Conservation (phyloP, 2,888 invertebrate genomes). For the Lathronympha strigana region DNA sequence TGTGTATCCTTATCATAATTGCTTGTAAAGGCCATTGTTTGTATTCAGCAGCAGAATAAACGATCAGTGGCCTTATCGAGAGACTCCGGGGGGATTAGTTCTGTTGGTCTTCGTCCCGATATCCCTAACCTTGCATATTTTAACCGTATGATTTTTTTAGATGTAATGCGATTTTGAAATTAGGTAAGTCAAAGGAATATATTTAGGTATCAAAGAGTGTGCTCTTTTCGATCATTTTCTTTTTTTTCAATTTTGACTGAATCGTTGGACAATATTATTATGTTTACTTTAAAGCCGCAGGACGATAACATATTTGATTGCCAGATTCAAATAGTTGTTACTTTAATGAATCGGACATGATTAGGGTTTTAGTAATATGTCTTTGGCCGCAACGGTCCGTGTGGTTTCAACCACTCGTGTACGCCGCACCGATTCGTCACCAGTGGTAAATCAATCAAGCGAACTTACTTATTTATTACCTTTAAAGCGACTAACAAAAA, state of each 20-base stretch:
- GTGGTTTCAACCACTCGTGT: slow-evolving; percentile 1
- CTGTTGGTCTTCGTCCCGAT: slow-evolving; percentile 60
- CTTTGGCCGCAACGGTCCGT: background rate
- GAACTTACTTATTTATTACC: slow-evolving; percentile 21
- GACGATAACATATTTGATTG: no score
- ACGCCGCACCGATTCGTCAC: background rate
- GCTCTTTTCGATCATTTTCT: no score
- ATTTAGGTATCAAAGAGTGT: no score
- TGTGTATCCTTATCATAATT: slow-evolving; percentile 53
- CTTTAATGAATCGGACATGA: no score
- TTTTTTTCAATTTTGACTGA: no score
- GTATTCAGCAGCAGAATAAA: slow-evolving; percentile 57
- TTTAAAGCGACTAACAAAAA: slow-evolving; percentile 21
- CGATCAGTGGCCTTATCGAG: slow-evolving; percentile 55
- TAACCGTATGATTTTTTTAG: background rate
- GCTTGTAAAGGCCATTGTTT: slow-evolving; percentile 55
- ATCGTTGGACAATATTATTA: no score
- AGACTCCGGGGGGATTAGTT: slow-evolving; percentile 56
- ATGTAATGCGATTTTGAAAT: background rate
- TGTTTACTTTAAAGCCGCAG: no score
- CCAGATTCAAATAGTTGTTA: no score
- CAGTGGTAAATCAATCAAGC: slow-evolving; percentile 12
- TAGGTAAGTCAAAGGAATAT: no score
- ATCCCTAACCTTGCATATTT: slow-evolving; percentile 11
- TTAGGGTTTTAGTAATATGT: background rate